Conservation (phyloP, 2,797 vertebrate species). For the Pseudotriccus pelzelni region DNA sequence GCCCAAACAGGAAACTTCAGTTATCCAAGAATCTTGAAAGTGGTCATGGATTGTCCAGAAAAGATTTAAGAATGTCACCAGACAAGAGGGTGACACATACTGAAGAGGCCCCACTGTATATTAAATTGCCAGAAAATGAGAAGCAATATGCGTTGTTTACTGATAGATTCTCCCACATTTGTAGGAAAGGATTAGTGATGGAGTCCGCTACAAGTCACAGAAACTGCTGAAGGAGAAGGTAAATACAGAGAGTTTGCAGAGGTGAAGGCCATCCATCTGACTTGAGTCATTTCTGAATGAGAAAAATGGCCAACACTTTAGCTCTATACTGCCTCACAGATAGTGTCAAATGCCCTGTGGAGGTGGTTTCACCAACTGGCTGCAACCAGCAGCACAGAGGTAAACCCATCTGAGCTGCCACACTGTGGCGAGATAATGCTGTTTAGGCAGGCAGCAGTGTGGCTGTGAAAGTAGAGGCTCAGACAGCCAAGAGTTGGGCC, state of each 20-base stretch:
- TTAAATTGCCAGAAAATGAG: neutral
- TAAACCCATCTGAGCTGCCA: neutral
- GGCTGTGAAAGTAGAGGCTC: neutral
- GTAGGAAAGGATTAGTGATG: neutral
- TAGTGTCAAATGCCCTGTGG: neutral
- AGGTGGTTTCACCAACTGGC: neutral
- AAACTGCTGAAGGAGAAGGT: neutral
- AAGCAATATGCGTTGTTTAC: neutral
- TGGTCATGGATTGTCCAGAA: neutral
- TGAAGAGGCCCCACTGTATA: neutral
- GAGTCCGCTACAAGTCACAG: accelerated
- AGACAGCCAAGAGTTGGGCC: neutral
- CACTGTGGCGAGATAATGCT: neutral
- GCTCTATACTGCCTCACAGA: neutral
- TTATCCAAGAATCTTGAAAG: neutral
- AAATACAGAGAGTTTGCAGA: neutral
- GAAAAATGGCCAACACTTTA: neutral
- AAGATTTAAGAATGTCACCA: neutral
- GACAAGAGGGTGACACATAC: neutral
- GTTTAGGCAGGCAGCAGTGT: neutral
- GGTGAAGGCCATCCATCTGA: neutral
- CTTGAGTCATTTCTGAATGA: neutral
- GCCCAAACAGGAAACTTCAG: neutral
- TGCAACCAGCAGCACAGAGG: neutral
- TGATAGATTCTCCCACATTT: neutral